Conservation (phyloP, 2,113 vertebrate species). For the Etheostoma spectabile region DNA sequence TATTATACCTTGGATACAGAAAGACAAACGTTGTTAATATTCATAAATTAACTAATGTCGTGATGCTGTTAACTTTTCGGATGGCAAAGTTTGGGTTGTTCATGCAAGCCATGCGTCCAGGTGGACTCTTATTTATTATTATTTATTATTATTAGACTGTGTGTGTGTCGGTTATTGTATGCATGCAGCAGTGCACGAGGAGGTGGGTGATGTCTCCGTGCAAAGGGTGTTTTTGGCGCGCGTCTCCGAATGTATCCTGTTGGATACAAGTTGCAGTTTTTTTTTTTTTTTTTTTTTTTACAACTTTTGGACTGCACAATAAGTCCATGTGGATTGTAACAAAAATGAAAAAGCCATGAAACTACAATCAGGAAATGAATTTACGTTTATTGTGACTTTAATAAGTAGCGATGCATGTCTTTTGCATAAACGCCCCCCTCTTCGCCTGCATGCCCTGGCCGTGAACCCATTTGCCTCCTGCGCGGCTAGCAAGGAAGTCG, state of each 20-base stretch:
- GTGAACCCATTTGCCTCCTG: conserved; percentile 38
- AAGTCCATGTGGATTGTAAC: not conserved
- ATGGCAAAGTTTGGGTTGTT: not conserved
- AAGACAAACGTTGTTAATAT: not conserved
- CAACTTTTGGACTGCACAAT: not conserved
- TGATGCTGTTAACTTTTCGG: not conserved
- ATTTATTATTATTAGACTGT: too few relatives aligned
- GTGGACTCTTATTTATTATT: not conserved
- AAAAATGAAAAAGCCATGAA: not conserved
- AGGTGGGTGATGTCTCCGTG: not conserved
- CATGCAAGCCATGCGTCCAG: not conserved
- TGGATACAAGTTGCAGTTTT: not conserved
- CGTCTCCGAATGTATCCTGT: not conserved
- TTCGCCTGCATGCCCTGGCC: not conserved
- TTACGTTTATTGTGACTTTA: not conserved
- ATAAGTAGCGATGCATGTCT: not conserved
- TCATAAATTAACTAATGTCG: not conserved
- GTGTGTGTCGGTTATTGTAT: not conserved
- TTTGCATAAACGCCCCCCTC: conserved; percentile 19
- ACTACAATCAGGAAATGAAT: not conserved
- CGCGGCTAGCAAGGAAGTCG: not conserved
- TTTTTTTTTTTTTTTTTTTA: too few relatives aligned
- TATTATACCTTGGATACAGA: not conserved
- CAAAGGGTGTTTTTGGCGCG: not conserved
- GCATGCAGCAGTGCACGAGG: not conserved